Conservation (phyloP, 2,113 vertebrate species). For the Tiliqua scincoides region DNA sequence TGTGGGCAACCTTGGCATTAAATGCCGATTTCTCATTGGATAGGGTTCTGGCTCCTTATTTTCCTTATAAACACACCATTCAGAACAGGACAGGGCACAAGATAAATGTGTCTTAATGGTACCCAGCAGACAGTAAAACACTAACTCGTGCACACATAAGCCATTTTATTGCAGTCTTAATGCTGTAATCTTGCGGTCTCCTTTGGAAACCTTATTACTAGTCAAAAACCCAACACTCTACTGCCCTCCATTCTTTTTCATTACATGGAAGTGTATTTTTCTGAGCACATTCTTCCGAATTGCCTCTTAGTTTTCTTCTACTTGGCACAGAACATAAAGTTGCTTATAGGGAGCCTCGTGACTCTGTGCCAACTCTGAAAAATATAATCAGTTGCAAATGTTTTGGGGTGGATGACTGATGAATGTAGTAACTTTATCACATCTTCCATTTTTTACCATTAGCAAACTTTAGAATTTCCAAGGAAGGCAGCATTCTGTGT, state of each 20-base stretch:
- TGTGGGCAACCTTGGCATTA: not conserved
- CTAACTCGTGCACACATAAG: conserved; percentile 22
- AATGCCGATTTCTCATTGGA: conserved; percentile 27
- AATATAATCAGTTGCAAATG: conserved; percentile 79
- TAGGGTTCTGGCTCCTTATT: conserved; percentile 57
- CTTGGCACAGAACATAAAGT: conserved; percentile 55
- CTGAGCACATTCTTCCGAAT: conserved; percentile 42
- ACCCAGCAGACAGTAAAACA: conserved; percentile 48
- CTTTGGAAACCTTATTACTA: not conserved
- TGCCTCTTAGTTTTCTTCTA: conserved; percentile 43
- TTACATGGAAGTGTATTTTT: conserved; percentile 39
- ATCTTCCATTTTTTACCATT: conserved; percentile 66
- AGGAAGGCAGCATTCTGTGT: conserved; percentile 32
- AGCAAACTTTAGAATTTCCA: conserved; percentile 58
- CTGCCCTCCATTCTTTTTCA: not conserved
- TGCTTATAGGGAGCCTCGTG: conserved; percentile 52
- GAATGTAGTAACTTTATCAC: conserved; percentile 65
- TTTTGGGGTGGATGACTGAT: conserved; percentile 73
- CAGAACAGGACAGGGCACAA: conserved; percentile 50
- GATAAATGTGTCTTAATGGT: conserved; percentile 28
- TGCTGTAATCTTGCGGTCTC: conserved; percentile 7
- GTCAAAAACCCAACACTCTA: not conserved
- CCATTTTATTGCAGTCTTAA: conserved; percentile 27
- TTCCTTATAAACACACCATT: conserved; percentile 50
- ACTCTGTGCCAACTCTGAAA: conserved; percentile 62